These are phyloP conservation scores for Artemisiospiza belli DNA, from an alignment of 2,113 vertebrate species.

Conservation along the genomic window DNA sequence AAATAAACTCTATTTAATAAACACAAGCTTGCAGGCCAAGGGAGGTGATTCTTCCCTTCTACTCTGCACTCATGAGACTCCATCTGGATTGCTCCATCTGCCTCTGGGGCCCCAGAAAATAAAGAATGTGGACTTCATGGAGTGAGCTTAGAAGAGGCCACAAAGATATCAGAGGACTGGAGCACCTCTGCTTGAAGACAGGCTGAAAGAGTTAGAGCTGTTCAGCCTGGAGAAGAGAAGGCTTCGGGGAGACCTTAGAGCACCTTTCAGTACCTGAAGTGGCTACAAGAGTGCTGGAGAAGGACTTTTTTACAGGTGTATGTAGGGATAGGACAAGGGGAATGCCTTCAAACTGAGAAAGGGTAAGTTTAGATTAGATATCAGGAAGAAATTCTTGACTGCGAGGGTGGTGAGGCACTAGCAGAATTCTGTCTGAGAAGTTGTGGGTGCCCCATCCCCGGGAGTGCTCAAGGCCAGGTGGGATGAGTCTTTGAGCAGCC, in stretches of 20 bases:
- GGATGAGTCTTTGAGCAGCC: neutral
- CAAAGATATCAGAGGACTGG: neutral
- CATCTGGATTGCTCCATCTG: neutral
- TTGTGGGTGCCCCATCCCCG: neutral
- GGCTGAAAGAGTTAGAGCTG: neutral
- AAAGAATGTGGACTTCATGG: neutral
- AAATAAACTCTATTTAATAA: neutral
- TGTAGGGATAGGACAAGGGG: neutral
- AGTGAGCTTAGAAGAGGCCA: neutral
- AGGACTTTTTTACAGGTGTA: neutral
- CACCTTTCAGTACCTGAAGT: neutral
- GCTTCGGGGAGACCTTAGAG: fast-evolving
- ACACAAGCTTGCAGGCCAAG: neutral
- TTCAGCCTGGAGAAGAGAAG: neutral
- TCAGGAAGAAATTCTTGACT: neutral
- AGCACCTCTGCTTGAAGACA: neutral
- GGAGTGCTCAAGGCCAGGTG: neutral
- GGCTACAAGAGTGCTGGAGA: neutral
- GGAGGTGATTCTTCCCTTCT: neutral
- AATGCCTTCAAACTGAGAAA: neutral
- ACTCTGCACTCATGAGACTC: neutral
- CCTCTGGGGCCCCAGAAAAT: neutral
- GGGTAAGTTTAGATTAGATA: neutral
- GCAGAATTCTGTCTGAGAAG: neutral
- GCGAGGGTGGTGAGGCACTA: no score